phyloP scores from a whole-genome alignment of 2,888 invertebrate species.

The Trichopria drosophilae region DNA sequence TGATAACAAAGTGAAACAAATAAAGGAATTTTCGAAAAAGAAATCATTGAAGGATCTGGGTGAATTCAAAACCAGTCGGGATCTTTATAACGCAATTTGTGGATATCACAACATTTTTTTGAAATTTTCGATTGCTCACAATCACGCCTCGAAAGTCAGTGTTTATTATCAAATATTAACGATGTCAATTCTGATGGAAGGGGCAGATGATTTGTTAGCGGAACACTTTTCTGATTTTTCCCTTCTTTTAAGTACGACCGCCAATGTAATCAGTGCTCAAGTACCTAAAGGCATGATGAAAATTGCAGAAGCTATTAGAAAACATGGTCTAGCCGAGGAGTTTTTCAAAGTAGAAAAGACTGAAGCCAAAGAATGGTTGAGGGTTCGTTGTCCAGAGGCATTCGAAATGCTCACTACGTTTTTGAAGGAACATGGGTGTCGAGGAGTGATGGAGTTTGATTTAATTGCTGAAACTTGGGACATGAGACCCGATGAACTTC shows the following conservation, averaged over 20 bases:
- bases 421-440: constrained; percentile 71
- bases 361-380: constrained; percentile 65
- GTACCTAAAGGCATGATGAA: constrained; percentile 65
- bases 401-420: constrained; percentile 63
- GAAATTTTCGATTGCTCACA: constrained; percentile 52
- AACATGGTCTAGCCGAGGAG: constrained; percentile 58
- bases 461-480: constrained; percentile 69
- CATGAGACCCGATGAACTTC: constrained; percentile 65
- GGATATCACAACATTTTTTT: too few species aligned
- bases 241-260: constrained; percentile 68
- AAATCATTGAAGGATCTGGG: not conserved
- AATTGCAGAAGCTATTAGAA: constrained; percentile 59
- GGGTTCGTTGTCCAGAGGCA: constrained; percentile 59
- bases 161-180: constrained; percentile 63
- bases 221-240: constrained; percentile 74
- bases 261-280: constrained; percentile 74
- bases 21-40: constrained; percentile 39
- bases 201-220: constrained; percentile 63
- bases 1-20: constrained; percentile 49
- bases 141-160: constrained; percentile 59
- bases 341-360: constrained; percentile 61
- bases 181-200: constrained; percentile 62
- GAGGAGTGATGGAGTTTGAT: constrained; percentile 73
- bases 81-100: constrained; percentile 5
- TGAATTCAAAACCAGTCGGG: not conserved